Evolutionary conservation across 2,888 invertebrate genomes (phyloP).

Genomic region (Physocephala rufipes): DNA sequence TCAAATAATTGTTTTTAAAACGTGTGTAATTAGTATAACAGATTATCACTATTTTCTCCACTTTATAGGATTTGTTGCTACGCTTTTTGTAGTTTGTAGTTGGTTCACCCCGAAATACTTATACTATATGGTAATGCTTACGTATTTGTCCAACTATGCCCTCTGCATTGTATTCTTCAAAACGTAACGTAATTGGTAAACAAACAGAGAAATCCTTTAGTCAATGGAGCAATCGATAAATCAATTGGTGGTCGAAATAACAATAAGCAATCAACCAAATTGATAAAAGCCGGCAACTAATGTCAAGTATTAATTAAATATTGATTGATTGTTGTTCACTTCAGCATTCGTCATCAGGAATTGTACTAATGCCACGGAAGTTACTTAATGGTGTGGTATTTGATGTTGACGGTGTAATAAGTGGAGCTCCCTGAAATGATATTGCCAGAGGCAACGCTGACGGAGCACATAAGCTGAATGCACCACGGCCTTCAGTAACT

Average conservation of each 20-base stretch:
- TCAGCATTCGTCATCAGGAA: conserved; percentile 64
- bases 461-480: conserved; percentile 76
- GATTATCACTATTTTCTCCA: no score
- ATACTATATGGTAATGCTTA: no score
- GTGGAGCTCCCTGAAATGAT: conserved; percentile 74
- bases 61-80: no score
- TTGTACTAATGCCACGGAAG: conserved; percentile 63
- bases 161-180: no score
- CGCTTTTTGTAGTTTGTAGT: no score
- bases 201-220: no score
- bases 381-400: conserved; percentile 64
- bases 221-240: no score
- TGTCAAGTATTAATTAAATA: not conserved
- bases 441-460: conserved; percentile 80
- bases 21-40: no score
- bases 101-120: no score
- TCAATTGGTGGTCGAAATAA: no score
- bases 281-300: not conserved
- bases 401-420: conserved; percentile 62
- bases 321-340: not conserved
- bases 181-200: not conserved
- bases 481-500: conserved; percentile 75
- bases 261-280: not conserved
- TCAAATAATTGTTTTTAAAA: no score
- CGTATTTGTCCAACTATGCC: no score